Conservation (phyloP, 2,797 vertebrate species). For the Muraenolepis orangiensis region DNA sequence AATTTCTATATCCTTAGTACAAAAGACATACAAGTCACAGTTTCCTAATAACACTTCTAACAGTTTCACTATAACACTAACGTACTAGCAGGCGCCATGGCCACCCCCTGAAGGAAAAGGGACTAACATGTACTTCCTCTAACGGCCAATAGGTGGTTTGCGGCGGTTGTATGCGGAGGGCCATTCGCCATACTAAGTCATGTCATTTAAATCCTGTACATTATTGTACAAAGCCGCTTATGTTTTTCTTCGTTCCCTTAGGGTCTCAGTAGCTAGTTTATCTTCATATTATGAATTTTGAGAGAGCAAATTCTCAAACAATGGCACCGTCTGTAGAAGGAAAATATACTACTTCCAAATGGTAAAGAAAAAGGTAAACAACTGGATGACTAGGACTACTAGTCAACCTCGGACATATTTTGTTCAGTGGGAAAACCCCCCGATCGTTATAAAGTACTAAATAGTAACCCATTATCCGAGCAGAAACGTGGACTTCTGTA, state of each 20-base stretch:
- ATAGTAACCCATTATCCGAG: neutral
- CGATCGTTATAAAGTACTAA: neutral
- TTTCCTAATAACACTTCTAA: neutral
- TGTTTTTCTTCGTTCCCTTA: no score
- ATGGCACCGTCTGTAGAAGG: neutral
- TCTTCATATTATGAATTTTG: no score
- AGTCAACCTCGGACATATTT: neutral
- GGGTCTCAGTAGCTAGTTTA: no score
- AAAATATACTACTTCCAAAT: neutral
- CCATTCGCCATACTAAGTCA: neutral
- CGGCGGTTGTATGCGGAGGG: neutral
- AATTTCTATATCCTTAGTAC: no score
- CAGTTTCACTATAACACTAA: neutral
- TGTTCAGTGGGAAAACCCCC: neutral
- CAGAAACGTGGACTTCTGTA: constrained; percentile 27
- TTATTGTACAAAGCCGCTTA: no score
- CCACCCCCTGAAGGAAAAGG: neutral
- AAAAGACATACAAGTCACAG: no score
- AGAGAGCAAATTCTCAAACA: neutral
- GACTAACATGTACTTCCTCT: neutral
- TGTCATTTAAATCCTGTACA: no score
- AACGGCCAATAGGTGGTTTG: neutral
- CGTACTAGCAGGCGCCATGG: neutral
- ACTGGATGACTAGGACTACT: neutral
- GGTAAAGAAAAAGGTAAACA: neutral